These are phyloP conservation scores for Porites lutea DNA, from an alignment of 64 coral and sea anemone species.

Conservation along the genomic window DNA sequence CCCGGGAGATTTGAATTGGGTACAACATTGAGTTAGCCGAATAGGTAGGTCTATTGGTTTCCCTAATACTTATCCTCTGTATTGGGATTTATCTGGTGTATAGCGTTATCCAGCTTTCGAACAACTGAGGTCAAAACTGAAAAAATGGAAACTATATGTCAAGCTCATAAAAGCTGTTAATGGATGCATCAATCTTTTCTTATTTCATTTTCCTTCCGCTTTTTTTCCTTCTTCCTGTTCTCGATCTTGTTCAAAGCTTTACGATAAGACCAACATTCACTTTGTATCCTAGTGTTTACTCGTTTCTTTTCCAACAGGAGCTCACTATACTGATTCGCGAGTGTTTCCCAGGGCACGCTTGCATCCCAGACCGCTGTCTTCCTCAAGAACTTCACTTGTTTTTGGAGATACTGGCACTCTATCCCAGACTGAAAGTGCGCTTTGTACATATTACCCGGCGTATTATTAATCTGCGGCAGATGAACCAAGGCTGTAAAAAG, in stretches of 20 bases:
- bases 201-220: neutral
- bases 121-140: too few species aligned
- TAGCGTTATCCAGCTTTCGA: too few species aligned
- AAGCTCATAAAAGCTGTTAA: too few species aligned
- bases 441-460: neutral
- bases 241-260: neutral
- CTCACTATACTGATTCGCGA: neutral
- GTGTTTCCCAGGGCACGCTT: neutral
- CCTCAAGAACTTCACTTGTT: neutral
- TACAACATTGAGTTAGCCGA: too few species aligned
- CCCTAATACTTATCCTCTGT: too few species aligned
- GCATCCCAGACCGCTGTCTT: conserved; percentile 6
- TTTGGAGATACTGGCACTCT: conserved; percentile 1
- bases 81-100: too few species aligned
- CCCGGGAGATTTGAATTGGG: too few species aligned
- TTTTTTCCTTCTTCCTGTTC: neutral
- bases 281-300: neutral
- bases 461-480: neutral
- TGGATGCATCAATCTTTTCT: too few species aligned
- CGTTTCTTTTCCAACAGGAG: neutral
- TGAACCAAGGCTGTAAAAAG: neutral
- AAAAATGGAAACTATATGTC: too few species aligned
- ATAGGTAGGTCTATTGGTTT: too few species aligned
- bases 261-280: conserved; percentile 5
- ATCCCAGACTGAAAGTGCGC: conserved; percentile 10